phyloP scores from a whole-genome alignment of 1,140 invertebrate genomes.

The Nasonia giraulti region DNA sequence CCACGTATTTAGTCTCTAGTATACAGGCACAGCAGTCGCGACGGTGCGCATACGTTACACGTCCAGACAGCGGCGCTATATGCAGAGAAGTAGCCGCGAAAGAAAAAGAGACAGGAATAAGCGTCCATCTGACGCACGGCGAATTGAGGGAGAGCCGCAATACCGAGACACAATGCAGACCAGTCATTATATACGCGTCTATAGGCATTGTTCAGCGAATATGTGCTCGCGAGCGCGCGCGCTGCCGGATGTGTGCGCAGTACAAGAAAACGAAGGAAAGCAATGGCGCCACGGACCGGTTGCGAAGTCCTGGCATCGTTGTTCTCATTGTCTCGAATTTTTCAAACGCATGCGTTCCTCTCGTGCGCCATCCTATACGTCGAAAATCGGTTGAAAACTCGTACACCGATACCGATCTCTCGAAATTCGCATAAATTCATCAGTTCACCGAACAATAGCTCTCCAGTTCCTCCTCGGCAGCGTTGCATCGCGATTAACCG shows the following conservation, averaged over 20 bases:
- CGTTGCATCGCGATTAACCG: neutral
- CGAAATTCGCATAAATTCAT: too few species aligned
- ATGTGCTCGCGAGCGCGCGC: neutral
- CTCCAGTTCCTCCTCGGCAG: too few species aligned
- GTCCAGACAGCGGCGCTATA: neutral
- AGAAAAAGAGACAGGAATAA: neutral
- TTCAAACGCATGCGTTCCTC: slow-evolving; percentile 11
- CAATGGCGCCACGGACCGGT: slow-evolving; percentile 60
- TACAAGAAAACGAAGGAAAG: slow-evolving; percentile 57
- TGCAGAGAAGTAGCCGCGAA: slow-evolving; percentile 24
- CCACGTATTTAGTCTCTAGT: too few species aligned
- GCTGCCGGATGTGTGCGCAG: slow-evolving; percentile 55
- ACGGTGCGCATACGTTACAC: neutral
- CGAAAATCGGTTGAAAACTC: too few species aligned
- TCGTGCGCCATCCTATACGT: too few species aligned
- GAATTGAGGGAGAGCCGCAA: slow-evolving; percentile 4
- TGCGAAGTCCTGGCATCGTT: slow-evolving; percentile 43
- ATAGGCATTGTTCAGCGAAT: slow-evolving; percentile 61
- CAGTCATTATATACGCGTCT: slow-evolving; percentile 63
- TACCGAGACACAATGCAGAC: slow-evolving; percentile 56
- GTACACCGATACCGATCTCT: too few species aligned
- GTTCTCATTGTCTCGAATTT: slow-evolving; percentile 43
- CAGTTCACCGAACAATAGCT: too few species aligned
- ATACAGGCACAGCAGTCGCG: too few species aligned
- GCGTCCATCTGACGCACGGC: slow-evolving; percentile 30